A percentile compares a stretch with the other conserved stretches of the same genome.
These are phyloP conservation scores for Epinotia ramella DNA, from an alignment of 2,888 invertebrate genomes.

Conservation along the genomic window DNA sequence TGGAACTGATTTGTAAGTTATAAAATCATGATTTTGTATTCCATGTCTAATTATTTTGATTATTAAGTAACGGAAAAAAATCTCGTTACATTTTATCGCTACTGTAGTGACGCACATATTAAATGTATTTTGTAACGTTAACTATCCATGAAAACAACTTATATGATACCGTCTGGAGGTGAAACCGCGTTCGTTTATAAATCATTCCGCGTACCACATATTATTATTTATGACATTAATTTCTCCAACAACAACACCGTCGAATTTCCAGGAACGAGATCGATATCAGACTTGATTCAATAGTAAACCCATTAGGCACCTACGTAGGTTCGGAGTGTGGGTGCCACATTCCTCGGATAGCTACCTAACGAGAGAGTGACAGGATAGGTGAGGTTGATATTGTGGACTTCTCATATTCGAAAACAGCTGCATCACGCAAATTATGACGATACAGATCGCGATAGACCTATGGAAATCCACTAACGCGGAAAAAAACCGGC, in stretches of 20 bases:
- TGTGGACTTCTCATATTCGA: constrained; percentile 68
- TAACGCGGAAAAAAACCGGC: constrained; percentile 66
- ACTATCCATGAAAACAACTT: neutral
- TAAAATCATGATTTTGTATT: no score
- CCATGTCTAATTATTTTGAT: no score
- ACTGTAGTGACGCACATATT: no score
- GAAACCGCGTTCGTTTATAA: constrained; percentile 28
- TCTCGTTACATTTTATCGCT: no score
- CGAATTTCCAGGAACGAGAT: constrained; percentile 72
- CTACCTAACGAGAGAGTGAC: constrained; percentile 71
- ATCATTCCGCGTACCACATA: constrained; percentile 18
- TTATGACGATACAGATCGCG: constrained; percentile 66
- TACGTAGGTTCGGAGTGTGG: constrained; percentile 62
- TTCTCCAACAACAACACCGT: constrained; percentile 64
- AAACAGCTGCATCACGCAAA: constrained; percentile 80
- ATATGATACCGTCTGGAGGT: constrained; percentile 25
- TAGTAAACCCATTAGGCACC: constrained; percentile 77
- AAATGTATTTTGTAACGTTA: no score
- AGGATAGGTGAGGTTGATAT: no score
- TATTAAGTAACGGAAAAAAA: no score
- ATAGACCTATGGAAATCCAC: constrained; percentile 62
- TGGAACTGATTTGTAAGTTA: no score
- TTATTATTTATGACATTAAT: constrained; percentile 56
- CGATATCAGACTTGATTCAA: constrained; percentile 70
- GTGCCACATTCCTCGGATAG: constrained; percentile 71